Conservation (phyloP, 2,797 vertebrate genomes). For the Hapalemur alaotrensis region DNA sequence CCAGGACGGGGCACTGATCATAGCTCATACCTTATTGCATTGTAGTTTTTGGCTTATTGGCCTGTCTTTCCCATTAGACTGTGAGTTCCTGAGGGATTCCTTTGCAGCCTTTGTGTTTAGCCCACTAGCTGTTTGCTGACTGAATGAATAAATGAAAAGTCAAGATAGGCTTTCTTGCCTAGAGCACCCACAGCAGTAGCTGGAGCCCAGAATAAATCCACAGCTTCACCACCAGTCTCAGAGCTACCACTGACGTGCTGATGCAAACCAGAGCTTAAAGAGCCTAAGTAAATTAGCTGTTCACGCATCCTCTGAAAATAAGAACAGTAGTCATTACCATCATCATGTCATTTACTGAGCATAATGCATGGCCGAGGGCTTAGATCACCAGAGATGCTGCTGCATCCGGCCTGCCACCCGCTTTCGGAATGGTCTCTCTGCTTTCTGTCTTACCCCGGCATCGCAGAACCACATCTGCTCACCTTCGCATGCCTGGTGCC, state of each 20-base stretch:
- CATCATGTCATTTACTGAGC: not conserved
- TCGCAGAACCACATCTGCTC: not conserved
- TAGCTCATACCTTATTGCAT: not conserved
- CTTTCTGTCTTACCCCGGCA: not conserved
- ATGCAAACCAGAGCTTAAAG: not conserved
- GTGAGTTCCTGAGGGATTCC: not conserved
- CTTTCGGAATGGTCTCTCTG: not conserved
- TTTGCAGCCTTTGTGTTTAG: not conserved
- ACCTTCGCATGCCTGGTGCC: not conserved
- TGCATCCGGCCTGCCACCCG: not conserved
- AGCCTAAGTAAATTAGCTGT: not conserved
- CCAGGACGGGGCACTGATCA: not conserved
- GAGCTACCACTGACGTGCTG: not conserved
- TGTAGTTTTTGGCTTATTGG: not conserved
- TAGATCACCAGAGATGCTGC: not conserved
- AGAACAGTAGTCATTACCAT: not conserved
- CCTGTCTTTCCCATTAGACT: not conserved
- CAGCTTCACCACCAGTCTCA: not conserved
- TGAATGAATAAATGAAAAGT: not conserved
- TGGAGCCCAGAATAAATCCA: not conserved
- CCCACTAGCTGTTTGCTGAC: not conserved
- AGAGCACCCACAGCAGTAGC: too few species aligned
- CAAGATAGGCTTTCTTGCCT: not conserved
- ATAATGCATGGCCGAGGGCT: not conserved
- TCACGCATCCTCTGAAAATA: not conserved